phyloP scores from a whole-genome alignment of 2,113 vertebrate genomes.

The Ailuropoda melanoleuca region DNA sequence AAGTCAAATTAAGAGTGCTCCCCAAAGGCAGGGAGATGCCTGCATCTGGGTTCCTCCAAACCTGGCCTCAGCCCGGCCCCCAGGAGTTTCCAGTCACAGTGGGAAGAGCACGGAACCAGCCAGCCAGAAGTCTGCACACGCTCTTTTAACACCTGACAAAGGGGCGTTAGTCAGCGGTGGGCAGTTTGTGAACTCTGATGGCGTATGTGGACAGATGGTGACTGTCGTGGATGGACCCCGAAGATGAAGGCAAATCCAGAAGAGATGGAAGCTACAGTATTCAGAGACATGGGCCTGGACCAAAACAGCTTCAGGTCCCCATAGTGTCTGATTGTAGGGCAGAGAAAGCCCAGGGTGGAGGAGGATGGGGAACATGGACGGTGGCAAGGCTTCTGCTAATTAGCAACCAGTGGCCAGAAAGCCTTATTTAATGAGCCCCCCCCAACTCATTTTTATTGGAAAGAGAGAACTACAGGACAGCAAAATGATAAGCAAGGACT shows the following conservation, averaged over 20 bases:
- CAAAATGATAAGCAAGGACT: slow-evolving; percentile 33
- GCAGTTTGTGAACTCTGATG: not conserved
- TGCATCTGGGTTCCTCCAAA: not conserved
- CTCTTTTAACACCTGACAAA: not conserved
- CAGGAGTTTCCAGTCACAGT: not conserved
- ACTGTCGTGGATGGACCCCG: not conserved
- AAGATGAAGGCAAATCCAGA: not conserved
- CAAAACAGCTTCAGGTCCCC: not conserved
- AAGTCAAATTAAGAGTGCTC: not conserved
- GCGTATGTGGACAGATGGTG: not conserved
- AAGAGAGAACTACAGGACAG: slow-evolving; percentile 17
- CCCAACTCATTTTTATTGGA: slow-evolving; percentile 21
- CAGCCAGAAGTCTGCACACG: not conserved
- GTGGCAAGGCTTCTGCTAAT: not conserved
- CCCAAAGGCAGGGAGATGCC: not conserved
- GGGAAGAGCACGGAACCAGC: not conserved
- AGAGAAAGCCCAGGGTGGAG: not conserved
- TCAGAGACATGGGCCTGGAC: not conserved
- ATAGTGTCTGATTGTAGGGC: not conserved
- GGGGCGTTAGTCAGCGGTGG: not conserved
- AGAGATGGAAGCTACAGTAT: not conserved
- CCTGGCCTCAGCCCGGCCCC: not conserved
- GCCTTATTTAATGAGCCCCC: not conserved
- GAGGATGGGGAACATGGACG: not conserved
- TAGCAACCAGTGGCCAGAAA: not conserved